These are phyloP conservation scores for Trachelus tabidus DNA, from an alignment of 2,888 invertebrate genomes.

Conservation along the genomic window DNA sequence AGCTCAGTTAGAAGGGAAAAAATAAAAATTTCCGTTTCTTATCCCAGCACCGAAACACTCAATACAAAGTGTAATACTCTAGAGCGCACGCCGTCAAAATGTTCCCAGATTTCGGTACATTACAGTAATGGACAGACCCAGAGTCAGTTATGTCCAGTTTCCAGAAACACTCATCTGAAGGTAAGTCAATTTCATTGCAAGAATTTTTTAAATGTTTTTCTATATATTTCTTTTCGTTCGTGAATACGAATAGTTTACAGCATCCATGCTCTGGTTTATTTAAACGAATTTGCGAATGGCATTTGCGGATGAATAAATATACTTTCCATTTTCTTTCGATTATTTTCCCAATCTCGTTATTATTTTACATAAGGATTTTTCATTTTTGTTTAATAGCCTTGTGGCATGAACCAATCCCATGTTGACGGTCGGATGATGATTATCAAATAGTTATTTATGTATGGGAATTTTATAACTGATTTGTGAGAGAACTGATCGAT, in stretches of 20 bases:
- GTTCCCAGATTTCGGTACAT: slow-evolving; percentile 59
- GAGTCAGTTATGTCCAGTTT: slow-evolving; percentile 56
- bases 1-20: slow-evolving; percentile 75
- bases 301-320: background rate
- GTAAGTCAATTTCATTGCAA: slow-evolving; percentile 36
- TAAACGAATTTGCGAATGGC: background rate
- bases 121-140: slow-evolving; percentile 62
- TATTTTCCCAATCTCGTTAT: background rate
- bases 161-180: slow-evolving; percentile 56
- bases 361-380: background rate
- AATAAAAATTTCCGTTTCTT: slow-evolving; percentile 88
- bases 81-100: slow-evolving; percentile 58
- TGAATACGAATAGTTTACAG: background rate
- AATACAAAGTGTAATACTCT: slow-evolving; percentile 60
- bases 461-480: too few species aligned
- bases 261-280: background rate
- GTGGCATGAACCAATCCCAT: too few species aligned
- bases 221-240: background rate
- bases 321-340: background rate
- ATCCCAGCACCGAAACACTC: slow-evolving; percentile 78
- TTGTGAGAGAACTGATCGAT: too few species aligned
- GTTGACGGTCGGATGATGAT: too few species aligned
- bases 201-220: slow-evolving; percentile 7
- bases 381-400: too few species aligned
- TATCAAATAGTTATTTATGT: too few species aligned